Base-by-base conservation (phyloP, 2,797 vertebrate species). In the Vireo griseus region DNA sequence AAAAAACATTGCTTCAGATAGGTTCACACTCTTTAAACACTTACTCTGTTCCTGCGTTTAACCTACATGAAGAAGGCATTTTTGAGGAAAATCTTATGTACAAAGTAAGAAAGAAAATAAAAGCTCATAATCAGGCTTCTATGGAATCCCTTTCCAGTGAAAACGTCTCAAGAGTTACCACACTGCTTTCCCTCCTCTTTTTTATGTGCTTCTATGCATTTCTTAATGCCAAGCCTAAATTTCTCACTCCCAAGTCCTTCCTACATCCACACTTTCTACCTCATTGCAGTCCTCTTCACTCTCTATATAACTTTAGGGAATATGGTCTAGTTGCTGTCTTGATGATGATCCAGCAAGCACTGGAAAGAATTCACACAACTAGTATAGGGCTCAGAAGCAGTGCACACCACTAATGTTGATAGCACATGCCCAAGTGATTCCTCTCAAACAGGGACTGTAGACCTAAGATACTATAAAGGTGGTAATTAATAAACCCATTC, bases 401-500 rank as follows among this genome's bases (percentile, higher is more conserved):
- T 2, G 2, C n/a, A 66, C 40, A 57, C 4, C n/a, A 50, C 21
- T 35, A 5, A 78, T 11, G 6, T 15, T 1, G 1, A 52, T 0
- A 35, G 21, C 28, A 75, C 13, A 21, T 20, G 31, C 4, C 10
- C 33, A 74, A 42, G 14, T 28, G 29, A 67, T 21, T 75, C 50
- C n/a, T 72, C 55, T 71, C 54, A 77, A 47, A 59, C 0, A 55
- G 26, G 14, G 31, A 72, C 39, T 37, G 22, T 6, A 73, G 25
- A 77, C 25, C 6, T 76, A 66, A 55, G 31, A 76, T 2, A 37
- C 11, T 57, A 50, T 20, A 39, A 72, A 2, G 13, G 25, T 82
- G 26, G 39, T n/a, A 83, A 66, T 51, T 45, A 68, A 72, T 20
- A 76, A 86, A 62, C 5, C 25, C 76, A 55, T 51, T 69, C 33